Conservation (phyloP, 2,113 vertebrate genomes). For the Aythya baeri region DNA sequence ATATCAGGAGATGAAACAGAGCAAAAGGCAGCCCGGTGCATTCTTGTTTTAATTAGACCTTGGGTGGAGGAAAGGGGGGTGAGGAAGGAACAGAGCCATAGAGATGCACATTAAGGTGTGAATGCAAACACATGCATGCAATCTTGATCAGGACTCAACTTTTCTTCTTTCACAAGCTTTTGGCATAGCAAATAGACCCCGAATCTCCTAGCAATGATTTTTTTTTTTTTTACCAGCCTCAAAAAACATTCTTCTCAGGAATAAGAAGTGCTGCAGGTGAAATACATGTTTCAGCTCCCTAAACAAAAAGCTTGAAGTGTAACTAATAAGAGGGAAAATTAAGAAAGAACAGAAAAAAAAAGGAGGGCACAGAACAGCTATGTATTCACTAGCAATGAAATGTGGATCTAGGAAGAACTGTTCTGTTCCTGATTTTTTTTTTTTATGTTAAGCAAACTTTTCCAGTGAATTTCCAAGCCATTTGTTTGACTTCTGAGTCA, state of each 20-base stretch:
- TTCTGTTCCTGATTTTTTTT: not conserved
- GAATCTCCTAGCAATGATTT: not conserved
- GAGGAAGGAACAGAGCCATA: not conserved
- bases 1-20: constrained; percentile 68
- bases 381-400: not conserved
- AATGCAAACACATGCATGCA: not conserved
- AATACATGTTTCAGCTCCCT: constrained; percentile 37
- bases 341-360: not conserved
- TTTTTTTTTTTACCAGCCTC: not conserved
- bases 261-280: constrained; percentile 18
- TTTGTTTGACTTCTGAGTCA: constrained; percentile 7
- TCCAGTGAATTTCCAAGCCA: constrained; percentile 35
- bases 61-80: constrained; percentile 43
- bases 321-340: constrained; percentile 35
- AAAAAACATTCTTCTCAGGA: not conserved
- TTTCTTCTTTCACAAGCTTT: not conserved
- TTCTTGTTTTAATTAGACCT: constrained; percentile 77
- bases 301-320: constrained; percentile 48
- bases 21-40: constrained; percentile 63
- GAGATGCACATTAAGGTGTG: constrained; percentile 2
- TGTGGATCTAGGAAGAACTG: not conserved
- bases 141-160: not conserved
- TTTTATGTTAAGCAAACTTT: not conserved
- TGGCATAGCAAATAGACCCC: constrained; percentile 30
- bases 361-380: not conserved